Conservation (phyloP, 2,888 invertebrate species). For the Rhynchonema sp. region DNA sequence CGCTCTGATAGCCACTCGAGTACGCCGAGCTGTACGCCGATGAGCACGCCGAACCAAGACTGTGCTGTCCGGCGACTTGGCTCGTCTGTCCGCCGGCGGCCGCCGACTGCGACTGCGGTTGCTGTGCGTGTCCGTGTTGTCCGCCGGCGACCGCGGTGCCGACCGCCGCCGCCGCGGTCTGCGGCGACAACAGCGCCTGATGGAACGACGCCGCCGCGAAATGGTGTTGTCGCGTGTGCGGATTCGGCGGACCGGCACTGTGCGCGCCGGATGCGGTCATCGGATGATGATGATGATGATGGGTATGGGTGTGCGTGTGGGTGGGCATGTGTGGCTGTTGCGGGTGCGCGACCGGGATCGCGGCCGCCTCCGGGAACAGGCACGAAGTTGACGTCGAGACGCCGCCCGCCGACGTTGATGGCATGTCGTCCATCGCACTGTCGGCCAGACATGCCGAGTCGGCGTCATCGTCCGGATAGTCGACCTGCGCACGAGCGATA, state of each 20-base stretch:
- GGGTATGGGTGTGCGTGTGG: not conserved
- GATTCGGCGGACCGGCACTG: too few species aligned
- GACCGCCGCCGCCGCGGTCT: not conserved
- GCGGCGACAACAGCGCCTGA: not conserved
- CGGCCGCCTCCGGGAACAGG: not conserved
- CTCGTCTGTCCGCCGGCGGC: too few species aligned
- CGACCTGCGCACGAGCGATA: too few species aligned
- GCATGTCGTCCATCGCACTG: not conserved
- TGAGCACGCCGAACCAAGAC: not conserved
- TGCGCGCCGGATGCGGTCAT: not conserved
- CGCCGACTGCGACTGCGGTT: not conserved
- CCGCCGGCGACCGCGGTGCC: not conserved
- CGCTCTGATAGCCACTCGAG: not conserved
- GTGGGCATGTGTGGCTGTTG: not conserved
- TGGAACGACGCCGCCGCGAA: not conserved
- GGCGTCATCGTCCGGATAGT: not conserved
- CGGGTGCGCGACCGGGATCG: not conserved
- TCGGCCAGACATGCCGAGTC: not conserved
- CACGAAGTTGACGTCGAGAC: not conserved
- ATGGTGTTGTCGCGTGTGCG: not conserved
- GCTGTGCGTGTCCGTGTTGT: too few species aligned
- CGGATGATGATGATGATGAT: not conserved
- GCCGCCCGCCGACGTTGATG: not conserved
- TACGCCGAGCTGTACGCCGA: constrained; percentile 2
- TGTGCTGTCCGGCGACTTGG: not conserved